These are phyloP conservation scores for Mythimna impura DNA, from an alignment of 2,888 invertebrate genomes.

Conservation along the genomic window DNA sequence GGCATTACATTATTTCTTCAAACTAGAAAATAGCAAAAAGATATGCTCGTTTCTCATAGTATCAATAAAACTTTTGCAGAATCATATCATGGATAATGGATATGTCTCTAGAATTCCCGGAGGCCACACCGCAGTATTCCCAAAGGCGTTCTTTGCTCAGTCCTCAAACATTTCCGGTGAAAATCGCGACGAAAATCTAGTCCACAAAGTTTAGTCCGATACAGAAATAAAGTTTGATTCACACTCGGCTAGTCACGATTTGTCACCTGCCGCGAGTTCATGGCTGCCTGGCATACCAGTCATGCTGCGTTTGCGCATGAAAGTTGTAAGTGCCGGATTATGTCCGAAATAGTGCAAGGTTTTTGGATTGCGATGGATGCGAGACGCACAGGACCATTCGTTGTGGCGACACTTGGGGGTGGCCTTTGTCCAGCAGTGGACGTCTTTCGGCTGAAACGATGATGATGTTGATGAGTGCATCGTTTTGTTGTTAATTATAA, in stretches of 20 bases:
- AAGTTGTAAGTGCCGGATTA: not conserved
- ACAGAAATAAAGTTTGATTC: slow-evolving; percentile 47
- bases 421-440: no score
- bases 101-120: not conserved
- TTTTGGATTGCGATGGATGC: no score
- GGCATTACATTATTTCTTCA: not conserved
- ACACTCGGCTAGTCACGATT: slow-evolving; percentile 16
- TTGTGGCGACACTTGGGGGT: no score
- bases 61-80: not conserved
- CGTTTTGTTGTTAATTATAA: no score
- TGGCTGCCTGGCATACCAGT: slow-evolving; percentile 21
- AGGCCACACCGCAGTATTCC: not conserved
- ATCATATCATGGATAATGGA: not conserved
- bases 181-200: slow-evolving; percentile 7
- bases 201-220: slow-evolving; percentile 7
- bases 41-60: not conserved
- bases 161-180: slow-evolving; percentile 8
- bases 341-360: no score
- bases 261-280: slow-evolving; percentile 17
- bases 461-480: no score
- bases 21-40: not conserved
- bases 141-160: slow-evolving; percentile 10
- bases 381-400: no score
- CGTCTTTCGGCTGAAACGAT: no score
- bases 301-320: slow-evolving; percentile 5